Conservation (phyloP, 2,113 vertebrate genomes). For the Oryzias woworae region DNA sequence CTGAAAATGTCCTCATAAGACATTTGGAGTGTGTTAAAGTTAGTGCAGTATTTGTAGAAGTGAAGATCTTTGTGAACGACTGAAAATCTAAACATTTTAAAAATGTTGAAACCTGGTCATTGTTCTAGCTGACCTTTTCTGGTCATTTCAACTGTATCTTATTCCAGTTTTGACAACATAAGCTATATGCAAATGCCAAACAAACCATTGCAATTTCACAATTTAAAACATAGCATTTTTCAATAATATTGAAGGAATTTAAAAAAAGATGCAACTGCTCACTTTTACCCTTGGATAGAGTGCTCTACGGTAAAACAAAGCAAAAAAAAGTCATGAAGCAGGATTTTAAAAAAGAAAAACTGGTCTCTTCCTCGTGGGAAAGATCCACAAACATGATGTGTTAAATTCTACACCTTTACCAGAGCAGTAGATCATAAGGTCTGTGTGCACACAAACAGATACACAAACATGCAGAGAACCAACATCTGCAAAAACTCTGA, state of each 20-base stretch:
- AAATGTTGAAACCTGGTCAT: neutral
- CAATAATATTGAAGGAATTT: too few species aligned
- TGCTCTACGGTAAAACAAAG: slow-evolving; percentile 1
- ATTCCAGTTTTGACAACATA: too few species aligned
- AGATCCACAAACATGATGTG: slow-evolving; percentile 52
- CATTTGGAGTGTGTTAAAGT: too few species aligned
- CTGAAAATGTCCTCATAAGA: too few species aligned
- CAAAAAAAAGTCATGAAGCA: neutral
- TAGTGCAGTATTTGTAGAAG: too few species aligned
- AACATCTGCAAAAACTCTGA: neutral
- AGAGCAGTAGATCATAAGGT: slow-evolving; percentile 14
- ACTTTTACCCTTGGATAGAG: neutral
- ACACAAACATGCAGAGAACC: slow-evolving; percentile 1
- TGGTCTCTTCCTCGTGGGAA: slow-evolving; percentile 48
- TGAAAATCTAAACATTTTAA: neutral
- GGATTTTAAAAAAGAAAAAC: neutral
- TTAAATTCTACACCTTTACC: slow-evolving; percentile 61
- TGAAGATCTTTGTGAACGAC: too few species aligned
- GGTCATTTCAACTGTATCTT: too few species aligned
- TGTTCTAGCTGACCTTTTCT: too few species aligned
- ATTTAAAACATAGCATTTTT: too few species aligned
- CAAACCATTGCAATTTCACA: too few species aligned
- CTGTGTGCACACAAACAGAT: neutral
- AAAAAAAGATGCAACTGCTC: neutral
- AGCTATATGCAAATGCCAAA: too few species aligned